These are phyloP conservation scores for Argyresthia albistria DNA, from an alignment of 2,888 invertebrate genomes.

Conservation along the genomic window DNA sequence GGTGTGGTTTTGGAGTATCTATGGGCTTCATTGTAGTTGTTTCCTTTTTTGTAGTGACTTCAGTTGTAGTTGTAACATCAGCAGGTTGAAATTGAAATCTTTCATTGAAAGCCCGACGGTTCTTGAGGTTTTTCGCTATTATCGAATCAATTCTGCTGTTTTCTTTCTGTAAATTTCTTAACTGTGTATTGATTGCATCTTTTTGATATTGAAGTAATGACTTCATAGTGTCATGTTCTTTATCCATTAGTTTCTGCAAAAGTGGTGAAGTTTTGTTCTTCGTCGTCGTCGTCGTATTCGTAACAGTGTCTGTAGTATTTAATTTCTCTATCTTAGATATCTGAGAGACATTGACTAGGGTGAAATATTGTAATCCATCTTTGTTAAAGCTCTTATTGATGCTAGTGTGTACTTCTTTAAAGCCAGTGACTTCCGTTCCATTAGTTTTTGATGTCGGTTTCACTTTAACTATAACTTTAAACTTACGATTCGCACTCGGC, in stretches of 20 bases:
- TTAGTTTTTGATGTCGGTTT: conserved; percentile 32
- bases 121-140: background rate
- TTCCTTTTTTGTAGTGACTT: conserved; percentile 2
- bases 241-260: background rate
- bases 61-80: background rate
- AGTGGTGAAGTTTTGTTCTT: no score
- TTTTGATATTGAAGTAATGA: conserved; percentile 32
- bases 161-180: conserved; percentile 32
- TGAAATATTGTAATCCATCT: conserved; percentile 41
- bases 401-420: conserved; percentile 51
- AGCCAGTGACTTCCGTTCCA: conserved; percentile 27
- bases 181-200: conserved; percentile 33
- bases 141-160: conserved; percentile 14
- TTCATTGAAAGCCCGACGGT: background rate
- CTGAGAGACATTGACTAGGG: conserved; percentile 49
- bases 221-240: conserved; percentile 18
- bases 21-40: conserved; percentile 15
- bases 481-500: conserved; percentile 17
- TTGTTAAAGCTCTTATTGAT: conserved; percentile 53
- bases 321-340: conserved; percentile 43
- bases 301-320: conserved; percentile 18
- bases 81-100: background rate
- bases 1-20: conserved; percentile 14
- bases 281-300: no score
- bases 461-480: conserved; percentile 50